Conservation (phyloP, 2,888 invertebrate species). For the Diplazon laetatorius region DNA sequence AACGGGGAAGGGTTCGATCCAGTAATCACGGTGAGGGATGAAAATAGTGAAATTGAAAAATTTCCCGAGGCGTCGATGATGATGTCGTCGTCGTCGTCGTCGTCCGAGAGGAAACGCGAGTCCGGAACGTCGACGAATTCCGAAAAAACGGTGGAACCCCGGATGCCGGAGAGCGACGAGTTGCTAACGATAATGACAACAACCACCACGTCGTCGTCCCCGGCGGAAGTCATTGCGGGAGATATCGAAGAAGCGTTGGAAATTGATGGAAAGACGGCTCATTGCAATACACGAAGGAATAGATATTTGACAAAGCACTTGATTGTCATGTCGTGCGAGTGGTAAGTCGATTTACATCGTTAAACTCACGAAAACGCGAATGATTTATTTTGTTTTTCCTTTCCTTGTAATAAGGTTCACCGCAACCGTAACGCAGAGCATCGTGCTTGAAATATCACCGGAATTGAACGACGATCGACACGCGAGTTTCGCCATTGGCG, state of each 20-base stretch:
- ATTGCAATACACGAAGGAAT: constrained; percentile 61
- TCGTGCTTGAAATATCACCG: constrained; percentile 81
- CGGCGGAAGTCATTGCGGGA: constrained; percentile 40
- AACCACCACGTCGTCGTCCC: too few relatives aligned
- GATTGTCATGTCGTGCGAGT: constrained; percentile 68
- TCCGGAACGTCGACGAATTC: constrained; percentile 18
- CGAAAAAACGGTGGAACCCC: constrained; percentile 5
- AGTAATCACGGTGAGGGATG: constrained; percentile 55
- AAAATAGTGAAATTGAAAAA: constrained; percentile 58
- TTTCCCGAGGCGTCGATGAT: constrained; percentile 40
- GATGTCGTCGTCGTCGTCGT: too few relatives aligned
- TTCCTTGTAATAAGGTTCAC: constrained; percentile 80
- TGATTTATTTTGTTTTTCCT: constrained; percentile 15
- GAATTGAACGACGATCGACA: constrained; percentile 83
- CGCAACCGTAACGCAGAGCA: constrained; percentile 82
- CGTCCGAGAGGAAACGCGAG: constrained; percentile 31
- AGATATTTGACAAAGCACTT: constrained; percentile 67
- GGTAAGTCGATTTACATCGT: constrained; percentile 61
- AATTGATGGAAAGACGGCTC: constrained; percentile 28
- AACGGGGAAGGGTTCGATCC: constrained; percentile 49
- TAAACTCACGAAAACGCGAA: neutral
- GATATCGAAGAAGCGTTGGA: constrained; percentile 55
- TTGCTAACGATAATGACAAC: constrained; percentile 52
- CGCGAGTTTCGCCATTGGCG: constrained; percentile 83
- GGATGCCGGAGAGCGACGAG: constrained; percentile 55